These are phyloP conservation scores for Philonicus albiceps DNA, from an alignment of 2,888 invertebrate genomes.

Conservation along the genomic window DNA sequence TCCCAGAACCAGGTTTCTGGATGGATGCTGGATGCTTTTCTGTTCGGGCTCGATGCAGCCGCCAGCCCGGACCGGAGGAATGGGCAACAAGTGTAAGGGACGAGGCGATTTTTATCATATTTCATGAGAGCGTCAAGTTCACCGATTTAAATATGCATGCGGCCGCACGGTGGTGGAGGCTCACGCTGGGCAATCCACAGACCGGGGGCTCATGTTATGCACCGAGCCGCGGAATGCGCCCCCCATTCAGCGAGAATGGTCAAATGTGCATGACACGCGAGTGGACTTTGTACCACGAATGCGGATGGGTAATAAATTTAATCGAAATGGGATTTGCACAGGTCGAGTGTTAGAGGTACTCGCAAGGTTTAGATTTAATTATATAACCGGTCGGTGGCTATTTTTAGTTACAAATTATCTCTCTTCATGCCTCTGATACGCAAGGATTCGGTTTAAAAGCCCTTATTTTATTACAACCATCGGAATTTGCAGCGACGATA, in stretches of 20 bases:
- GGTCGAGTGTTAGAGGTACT: not conserved
- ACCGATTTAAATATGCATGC: constrained; percentile 1
- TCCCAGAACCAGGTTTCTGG: not conserved
- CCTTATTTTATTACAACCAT: not conserved
- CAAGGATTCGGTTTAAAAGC: not conserved
- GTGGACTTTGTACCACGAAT: not conserved
- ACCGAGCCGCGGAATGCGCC: not conserved
- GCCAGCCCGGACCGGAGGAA: not conserved
- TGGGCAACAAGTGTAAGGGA: not conserved
- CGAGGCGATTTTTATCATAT: constrained; percentile 21
- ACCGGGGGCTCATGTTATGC: not conserved
- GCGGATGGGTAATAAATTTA: not conserved
- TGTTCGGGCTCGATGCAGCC: not conserved
- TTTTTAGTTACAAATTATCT: not conserved
- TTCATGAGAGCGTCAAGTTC: constrained; percentile 33
- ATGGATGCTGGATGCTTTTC: not conserved
- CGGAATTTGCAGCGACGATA: not conserved
- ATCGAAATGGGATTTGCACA: not conserved
- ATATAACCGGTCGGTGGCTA: not conserved
- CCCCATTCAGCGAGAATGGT: not conserved
- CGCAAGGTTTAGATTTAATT: not conserved
- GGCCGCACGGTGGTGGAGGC: not conserved
- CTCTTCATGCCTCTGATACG: not conserved
- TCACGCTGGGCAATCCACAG: not conserved
- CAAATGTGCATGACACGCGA: not conserved